Conservation (phyloP, 1,140 invertebrate genomes). For the Myzus persicae region DNA sequence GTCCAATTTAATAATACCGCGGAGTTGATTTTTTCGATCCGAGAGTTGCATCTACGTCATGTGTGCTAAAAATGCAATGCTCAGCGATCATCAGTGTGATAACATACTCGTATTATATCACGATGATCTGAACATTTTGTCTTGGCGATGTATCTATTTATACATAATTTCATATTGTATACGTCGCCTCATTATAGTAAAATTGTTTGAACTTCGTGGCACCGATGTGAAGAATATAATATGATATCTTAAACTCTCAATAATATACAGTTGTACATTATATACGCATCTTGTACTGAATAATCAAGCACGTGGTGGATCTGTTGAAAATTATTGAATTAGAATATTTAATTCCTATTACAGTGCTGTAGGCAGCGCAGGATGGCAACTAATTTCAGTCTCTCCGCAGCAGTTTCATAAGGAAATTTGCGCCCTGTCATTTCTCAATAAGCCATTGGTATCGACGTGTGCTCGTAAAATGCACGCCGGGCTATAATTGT, state of each 20-base stretch:
- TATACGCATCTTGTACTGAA: too few relatives aligned
- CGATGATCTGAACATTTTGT: neutral
- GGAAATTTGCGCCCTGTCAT: neutral
- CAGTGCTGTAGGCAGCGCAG: neutral
- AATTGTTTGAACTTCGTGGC: neutral
- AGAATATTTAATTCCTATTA: neutral
- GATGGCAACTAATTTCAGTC: neutral
- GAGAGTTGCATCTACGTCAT: neutral
- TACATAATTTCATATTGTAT: neutral
- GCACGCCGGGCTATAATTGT: too few relatives aligned
- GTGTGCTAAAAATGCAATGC: neutral
- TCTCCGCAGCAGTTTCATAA: neutral
- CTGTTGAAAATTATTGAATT: neutral
- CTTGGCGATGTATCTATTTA: neutral
- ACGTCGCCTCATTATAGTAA: neutral
- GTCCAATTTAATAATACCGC: neutral
- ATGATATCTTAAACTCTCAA: neutral
- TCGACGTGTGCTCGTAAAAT: neutral
- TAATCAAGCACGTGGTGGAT: too few relatives aligned
- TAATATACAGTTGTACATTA: too few relatives aligned
- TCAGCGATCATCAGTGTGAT: neutral
- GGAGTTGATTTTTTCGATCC: neutral
- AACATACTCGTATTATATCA: too few relatives aligned
- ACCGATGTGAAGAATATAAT: neutral
- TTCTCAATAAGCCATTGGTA: neutral